Base-by-base conservation (phyloP, 2,888 invertebrate genomes). In the Bombylius major region DNA sequence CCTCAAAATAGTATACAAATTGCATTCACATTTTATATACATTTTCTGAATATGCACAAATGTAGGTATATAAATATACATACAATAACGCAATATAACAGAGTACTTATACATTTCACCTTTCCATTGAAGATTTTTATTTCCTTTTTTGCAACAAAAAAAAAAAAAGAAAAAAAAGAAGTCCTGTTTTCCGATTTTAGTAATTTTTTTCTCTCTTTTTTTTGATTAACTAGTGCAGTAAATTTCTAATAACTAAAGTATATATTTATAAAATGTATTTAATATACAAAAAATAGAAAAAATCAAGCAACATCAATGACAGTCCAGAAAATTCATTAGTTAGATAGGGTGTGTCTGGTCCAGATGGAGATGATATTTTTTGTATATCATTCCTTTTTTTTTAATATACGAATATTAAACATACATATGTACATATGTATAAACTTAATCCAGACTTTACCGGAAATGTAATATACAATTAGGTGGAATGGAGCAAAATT, bases 301-400 rank as follows among this genome's bases (percentile, higher is more conserved):
- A 8, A 8, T 1, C 23, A 23, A 8, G 14, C 9, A 47, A 55
- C 50, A 50, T 55, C 55, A 55, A 55, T 55, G 46, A 51, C 47
- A 33, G 8, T 55, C 51, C 46, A 51, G 50, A 51, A 47, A 51
- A 51, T 47, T 50, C 50, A 51, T 47, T 47, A 55, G 23, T 9
- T 12, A 13, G 13, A 54, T 49, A 47, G 55, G 55, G 46, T 55
- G 46, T 55, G 55, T 55, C 55, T 42, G 55, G 55, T 55, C 55
- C 55, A 55, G 50, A 34, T 42, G 39, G 39, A 42, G 11, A 42
- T 11, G 39, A 42, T 42, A 5, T 42, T 42, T 42, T 42, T 11
- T 42, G 4, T 42, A 11, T 42, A 11, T 11, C 36, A 8, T 36
- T 1, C 36, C 6, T 36, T 36, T 36, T 36, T 9, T 36, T 36